Evolutionary conservation across 2,888 invertebrate genomes (phyloP).

Genomic region (Tryphoninae sp.): DNA sequence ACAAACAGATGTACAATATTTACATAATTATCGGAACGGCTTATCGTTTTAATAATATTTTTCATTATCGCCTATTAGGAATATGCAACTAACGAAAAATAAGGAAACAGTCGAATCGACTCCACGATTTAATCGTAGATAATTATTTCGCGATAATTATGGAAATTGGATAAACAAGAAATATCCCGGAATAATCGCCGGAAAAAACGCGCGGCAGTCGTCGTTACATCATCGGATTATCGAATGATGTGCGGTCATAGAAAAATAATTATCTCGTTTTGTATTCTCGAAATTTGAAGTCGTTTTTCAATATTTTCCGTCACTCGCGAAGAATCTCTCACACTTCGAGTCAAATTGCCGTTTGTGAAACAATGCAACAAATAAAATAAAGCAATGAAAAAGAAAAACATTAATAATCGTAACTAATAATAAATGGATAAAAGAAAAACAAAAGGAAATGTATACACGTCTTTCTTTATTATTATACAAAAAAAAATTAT

Average conservation of each 20-base stretch:
- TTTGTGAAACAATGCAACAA: neutral
- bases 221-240: conserved; percentile 35
- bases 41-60: neutral
- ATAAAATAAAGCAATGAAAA: neutral
- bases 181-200: conserved; percentile 2
- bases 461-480: conserved; percentile 54
- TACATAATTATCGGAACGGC: conserved; percentile 67
- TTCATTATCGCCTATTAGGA: conserved; percentile 10
- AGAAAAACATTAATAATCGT: neutral
- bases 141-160: neutral
- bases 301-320: neutral
- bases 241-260: conserved; percentile 42
- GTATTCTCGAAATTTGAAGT: neutral
- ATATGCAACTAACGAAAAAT: neutral
- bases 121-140: neutral
- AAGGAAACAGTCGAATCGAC: neutral
- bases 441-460: conserved; percentile 39
- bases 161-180: neutral
- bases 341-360: neutral
- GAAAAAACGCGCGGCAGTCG: conserved; percentile 33
- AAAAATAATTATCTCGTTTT: conserved; percentile 37
- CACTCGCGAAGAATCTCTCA: conserved; percentile 1
- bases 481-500: conserved; percentile 35
- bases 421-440: conserved; percentile 11
- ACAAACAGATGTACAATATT: conserved; percentile 74